Base-by-base conservation (phyloP, 1,140 invertebrate species). In the Ceratoteleas bidentatus region DNA sequence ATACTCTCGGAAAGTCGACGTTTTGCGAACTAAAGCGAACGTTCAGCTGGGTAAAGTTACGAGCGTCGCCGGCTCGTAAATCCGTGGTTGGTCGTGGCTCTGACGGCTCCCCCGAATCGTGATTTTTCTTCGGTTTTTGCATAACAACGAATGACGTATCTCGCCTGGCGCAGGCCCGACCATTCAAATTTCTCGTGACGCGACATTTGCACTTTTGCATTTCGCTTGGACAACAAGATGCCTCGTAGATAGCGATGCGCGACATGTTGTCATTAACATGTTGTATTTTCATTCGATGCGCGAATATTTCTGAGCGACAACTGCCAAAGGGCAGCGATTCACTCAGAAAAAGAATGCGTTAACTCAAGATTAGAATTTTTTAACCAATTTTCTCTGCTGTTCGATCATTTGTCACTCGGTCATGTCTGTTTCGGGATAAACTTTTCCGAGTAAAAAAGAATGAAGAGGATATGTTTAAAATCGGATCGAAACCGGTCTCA, bases 31-130 rank as follows among this genome's bases (percentile, higher is more conserved):
- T 61, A 72, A 78, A 78, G 50, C 66, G 75, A 60, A 54, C 61
- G 76, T 61, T 72, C 61, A 54, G 50, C 68, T 72, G 64, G 57
- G 62, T 58, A 77, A 77, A 82, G 68, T 82, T 86, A 86, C 81
- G 85, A 85, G 81, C 79, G 70, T 80, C 79, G 83, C 75, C 65
- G 40, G 78, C 68, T 87, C 85, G 84, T 85, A 87, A 87, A 87
- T 86, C 85, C 65, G 58, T 64, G 64, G 36, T 50, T 49, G 83
- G 54, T 56, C 68, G 38, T 83, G 52, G 54, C 58, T 81, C 70
- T 61, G 52, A 72, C 47, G 65, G 58, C 47, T 75, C 58, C 57
- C 53, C 57, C 58, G 78, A 75, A 70, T 76, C 53, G 64, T 72
- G 53, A 83, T 83, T 83, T 83, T 83, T 78, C 74, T 78, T 56